Evolutionary conservation across 2,797 vertebrate genomes (phyloP).

Genomic region (Pristis pectinata): DNA sequence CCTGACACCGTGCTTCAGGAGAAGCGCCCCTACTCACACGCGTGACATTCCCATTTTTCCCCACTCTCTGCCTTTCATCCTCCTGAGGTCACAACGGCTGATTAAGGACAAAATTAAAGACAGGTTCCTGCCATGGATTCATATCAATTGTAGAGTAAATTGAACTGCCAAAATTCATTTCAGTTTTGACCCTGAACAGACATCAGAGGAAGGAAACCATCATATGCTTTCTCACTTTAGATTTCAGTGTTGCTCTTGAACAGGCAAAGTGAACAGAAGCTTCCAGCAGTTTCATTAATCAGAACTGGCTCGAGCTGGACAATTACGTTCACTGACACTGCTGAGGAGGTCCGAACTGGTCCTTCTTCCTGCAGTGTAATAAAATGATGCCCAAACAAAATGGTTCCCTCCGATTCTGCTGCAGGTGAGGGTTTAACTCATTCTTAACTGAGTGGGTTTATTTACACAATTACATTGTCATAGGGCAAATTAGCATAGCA

Average conservation of each 20-base stretch:
- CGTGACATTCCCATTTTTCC: slow-evolving; percentile 25
- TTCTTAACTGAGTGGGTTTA: background rate
- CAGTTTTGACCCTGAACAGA: slow-evolving; percentile 35
- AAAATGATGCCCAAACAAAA: background rate
- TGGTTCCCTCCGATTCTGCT: background rate
- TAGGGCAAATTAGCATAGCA: background rate
- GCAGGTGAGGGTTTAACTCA: background rate
- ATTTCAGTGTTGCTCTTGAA: slow-evolving; percentile 26
- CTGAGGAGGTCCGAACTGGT: background rate
- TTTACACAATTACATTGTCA: background rate
- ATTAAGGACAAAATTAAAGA: slow-evolving; percentile 36
- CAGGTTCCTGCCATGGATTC: slow-evolving; percentile 30
- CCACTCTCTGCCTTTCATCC: background rate
- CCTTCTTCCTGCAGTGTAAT: background rate
- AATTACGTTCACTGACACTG: background rate
- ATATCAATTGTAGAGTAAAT: slow-evolving; percentile 36
- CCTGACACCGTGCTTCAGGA: slow-evolving; percentile 12
- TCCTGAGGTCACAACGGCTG: background rate
- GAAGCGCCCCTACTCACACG: background rate
- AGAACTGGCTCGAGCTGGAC: background rate
- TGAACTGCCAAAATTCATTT: slow-evolving; percentile 38
- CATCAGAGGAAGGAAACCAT: slow-evolving; percentile 26
- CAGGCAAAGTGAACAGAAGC: background rate
- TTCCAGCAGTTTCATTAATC: background rate
- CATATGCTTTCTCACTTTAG: slow-evolving; percentile 3